Evolutionary conservation across 2,797 vertebrate genomes (phyloP), one percentile per base, ranked within the genome.

Genomic region (Danio tinwini): DNA sequence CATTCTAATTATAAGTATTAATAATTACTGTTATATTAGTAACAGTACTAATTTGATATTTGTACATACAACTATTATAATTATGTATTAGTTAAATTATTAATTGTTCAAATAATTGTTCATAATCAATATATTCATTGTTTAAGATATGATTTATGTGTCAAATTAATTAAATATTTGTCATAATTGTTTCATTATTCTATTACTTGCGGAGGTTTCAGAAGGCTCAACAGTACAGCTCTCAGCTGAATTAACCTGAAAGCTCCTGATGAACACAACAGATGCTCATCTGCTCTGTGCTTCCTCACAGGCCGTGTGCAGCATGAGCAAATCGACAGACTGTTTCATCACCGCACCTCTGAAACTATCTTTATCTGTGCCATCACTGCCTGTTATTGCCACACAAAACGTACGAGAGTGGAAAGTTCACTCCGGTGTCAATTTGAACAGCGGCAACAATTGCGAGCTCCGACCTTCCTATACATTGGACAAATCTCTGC

Each of bases 381-480:
- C 40, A 50, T 67, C 75, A 4, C 19, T 29, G 63, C 39, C 63
- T 59, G 52, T 58, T 59, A 58, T 19, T 29, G 64, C 64, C 19
- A 58, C 45, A 61, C 21, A 29, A n/a, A 61, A 55, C 49, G 65
- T 21, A 44, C 29, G 40, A n/a, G 14, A 74, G 55, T 21, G 55
- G 53, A 78, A 78, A 53, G 76, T 29, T 55, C 55, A 78, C 55
- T 69, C 44, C 44, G 52, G 55, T 53, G 67, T 76, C 74, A 76
- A 49, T 49, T 58, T 12, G 40, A 67, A 76, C 63, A 17, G 6
- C 63, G 39, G 10, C 50, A 61, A 58, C 50, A 61, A 78, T 42
- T 42, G 55, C 45, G 12, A 40, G 29, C 29, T 44, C 55, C 61
- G 76, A 61, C 65, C 65, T 70, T 61, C 29, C 55, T 6, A 40